These are phyloP conservation scores for Synanthedon vespiformis DNA, from an alignment of 2,888 invertebrate genomes.

Conservation along the genomic window DNA sequence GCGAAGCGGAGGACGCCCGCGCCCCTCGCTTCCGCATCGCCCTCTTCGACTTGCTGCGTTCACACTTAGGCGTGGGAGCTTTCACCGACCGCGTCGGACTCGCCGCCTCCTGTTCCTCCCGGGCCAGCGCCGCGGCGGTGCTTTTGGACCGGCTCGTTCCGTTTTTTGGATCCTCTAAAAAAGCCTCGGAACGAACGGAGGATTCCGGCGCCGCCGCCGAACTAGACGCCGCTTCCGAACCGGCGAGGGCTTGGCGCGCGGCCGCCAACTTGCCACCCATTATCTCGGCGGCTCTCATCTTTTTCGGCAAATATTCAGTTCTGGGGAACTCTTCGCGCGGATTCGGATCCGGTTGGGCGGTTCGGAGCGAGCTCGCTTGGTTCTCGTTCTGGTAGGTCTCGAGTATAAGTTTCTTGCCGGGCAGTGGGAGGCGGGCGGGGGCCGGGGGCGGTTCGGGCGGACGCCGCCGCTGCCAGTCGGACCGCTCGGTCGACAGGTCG, in stretches of 20 bases:
- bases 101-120: conserved; percentile 65
- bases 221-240: conserved; percentile 19
- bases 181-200: conserved; percentile 44
- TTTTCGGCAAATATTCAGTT: conserved; percentile 60
- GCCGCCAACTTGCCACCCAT: conserved; percentile 54
- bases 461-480: conserved; percentile 49
- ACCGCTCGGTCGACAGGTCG: conserved; percentile 52
- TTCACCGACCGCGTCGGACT: conserved; percentile 66
- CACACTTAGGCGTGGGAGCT: conserved; percentile 60
- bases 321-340: conserved; percentile 34
- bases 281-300: conserved; percentile 65
- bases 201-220: conserved; percentile 19
- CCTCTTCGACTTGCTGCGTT: conserved; percentile 24
- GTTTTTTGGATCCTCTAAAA: conserved; percentile 71
- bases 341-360: conserved; percentile 12
- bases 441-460: conserved; percentile 44
- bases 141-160: conserved; percentile 69
- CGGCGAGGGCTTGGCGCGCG: conserved; percentile 25
- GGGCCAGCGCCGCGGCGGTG: conserved; percentile 71
- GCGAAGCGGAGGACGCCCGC: conserved; percentile 45
- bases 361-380: conserved; percentile 28
- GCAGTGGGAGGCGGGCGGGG: conserved; percentile 40
- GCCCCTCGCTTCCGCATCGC: conserved; percentile 20
- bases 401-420: conserved; percentile 62
- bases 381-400: conserved; percentile 63